Base-by-base conservation (phyloP, 2,888 invertebrate species). In the Xestia c-nigrum region DNA sequence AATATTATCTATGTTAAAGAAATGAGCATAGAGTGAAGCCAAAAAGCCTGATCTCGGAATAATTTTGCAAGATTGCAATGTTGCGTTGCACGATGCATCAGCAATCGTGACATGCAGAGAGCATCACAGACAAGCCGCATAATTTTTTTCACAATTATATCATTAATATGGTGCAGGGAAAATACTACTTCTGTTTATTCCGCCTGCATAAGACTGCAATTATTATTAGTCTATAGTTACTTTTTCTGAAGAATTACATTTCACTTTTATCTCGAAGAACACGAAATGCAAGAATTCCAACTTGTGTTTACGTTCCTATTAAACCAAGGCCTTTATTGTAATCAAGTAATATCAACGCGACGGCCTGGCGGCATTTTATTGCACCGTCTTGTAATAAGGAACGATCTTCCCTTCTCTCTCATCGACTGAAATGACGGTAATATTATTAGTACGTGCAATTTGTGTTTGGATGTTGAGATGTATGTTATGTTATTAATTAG, bases 341-440 rank as follows among this genome's bases (percentile, higher is more conserved):
- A 84, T 84, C 67, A 84, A 79, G 74, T 68, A 52, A 61, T 78
- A 71, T 4, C 63, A 50, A 57, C 64, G 59, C 71, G 85, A 66
- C 85, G 16, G 61, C 3, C 52, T 66, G 85, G 77, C 83, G 83
- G 12, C 85, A 50, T 72, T 84, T 85, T 84, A 85, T 84, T 78
- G 85, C 78, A 85, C 74, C 59, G 72, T 67, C 64, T 72, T 71
- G 68, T 80, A 79, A 82, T 79, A 63, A 67, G 50, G 21, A 47
- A 2, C 14, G 10, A 6, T 43, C 3, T 38, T 38, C 19, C 19
- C 19, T 16, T 7, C 19, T 67, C n/a, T 47, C 61, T 73, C 43
- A 38, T 57, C 3, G 3, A 7, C 16, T 57, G 14, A 43, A 80
- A 72, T 80, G 7, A 74, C 50, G 43, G 21, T 9, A 16, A 57